Evolutionary conservation across 2,113 vertebrate genomes (phyloP).

Genomic region (Haliaeetus leucogaster): DNA sequence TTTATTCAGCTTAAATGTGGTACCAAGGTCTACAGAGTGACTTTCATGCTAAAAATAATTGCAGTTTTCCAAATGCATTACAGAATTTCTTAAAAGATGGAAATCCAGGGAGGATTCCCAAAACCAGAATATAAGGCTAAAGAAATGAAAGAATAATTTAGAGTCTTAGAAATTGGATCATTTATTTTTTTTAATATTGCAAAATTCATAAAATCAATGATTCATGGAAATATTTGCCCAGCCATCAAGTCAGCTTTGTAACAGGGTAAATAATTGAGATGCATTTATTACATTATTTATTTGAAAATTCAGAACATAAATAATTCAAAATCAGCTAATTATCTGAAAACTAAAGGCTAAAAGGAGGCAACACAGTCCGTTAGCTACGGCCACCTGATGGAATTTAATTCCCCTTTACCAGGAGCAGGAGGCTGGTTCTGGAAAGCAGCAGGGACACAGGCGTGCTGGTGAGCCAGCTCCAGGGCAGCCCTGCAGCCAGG

Average conservation of each 20-base stretch:
- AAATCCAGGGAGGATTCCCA: not conserved
- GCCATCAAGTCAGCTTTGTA: not conserved
- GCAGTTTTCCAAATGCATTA: not conserved
- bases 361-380: not conserved
- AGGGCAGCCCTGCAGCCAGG: not conserved
- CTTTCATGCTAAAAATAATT: slow-evolving; percentile 19
- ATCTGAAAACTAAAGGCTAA: slow-evolving; percentile 13
- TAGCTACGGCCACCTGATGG: not conserved
- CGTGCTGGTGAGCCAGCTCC: not conserved
- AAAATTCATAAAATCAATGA: slow-evolving; percentile 23
- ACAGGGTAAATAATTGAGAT: slow-evolving; percentile 35
- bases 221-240: not conserved
- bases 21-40: not conserved
- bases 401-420: not conserved
- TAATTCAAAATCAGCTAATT: slow-evolving; percentile 35
- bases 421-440: not conserved
- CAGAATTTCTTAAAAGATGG: not conserved
- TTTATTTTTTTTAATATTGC: not conserved
- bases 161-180: not conserved
- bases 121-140: not conserved
- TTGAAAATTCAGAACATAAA: slow-evolving; percentile 18
- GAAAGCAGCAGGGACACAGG: not conserved
- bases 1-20: not conserved
- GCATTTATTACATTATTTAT: slow-evolving; percentile 35
- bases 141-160: slow-evolving; percentile 24